Conservation (phyloP, 30 jellyfish, hydroid and myxozoan genomes). For the Rhopilema esculentum region DNA sequence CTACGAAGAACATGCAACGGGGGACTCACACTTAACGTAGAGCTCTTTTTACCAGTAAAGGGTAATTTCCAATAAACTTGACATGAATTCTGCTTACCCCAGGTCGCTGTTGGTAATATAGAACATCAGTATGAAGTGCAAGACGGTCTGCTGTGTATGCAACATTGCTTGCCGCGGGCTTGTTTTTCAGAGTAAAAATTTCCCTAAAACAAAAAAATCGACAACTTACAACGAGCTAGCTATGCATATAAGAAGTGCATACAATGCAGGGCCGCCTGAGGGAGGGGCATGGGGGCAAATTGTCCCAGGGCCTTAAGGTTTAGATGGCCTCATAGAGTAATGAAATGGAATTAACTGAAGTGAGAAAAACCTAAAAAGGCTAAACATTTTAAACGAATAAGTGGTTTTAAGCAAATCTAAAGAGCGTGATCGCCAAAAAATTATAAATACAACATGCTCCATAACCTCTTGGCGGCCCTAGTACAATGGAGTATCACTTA, state of each 20-base stretch:
- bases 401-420: too few relatives aligned
- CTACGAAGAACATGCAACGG: too few relatives aligned
- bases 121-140: conserved; percentile 80
- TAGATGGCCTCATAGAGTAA: too few relatives aligned
- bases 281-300: not conserved
- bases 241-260: not conserved
- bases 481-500: too few relatives aligned
- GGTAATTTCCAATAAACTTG: not conserved
- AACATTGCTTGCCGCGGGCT: conserved; percentile 60
- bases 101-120: conserved; percentile 69
- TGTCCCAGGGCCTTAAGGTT: too few relatives aligned
- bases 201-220: conserved; percentile 37
- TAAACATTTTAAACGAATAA: too few relatives aligned
- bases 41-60: not conserved
- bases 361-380: too few relatives aligned
- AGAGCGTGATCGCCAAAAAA: too few relatives aligned
- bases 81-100: conserved; percentile 51
- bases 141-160: conserved; percentile 71
- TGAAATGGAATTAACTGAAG: too few relatives aligned
- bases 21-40: not conserved
- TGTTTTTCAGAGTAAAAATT: conserved; percentile 18
- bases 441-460: too few relatives aligned
- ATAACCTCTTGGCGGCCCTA: too few relatives aligned
- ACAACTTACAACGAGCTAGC: too few relatives aligned
- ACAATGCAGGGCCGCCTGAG: not conserved